These are phyloP conservation scores for Drosophila prosaltans DNA, from an alignment of 1,140 invertebrate species.

Conservation along the genomic window DNA sequence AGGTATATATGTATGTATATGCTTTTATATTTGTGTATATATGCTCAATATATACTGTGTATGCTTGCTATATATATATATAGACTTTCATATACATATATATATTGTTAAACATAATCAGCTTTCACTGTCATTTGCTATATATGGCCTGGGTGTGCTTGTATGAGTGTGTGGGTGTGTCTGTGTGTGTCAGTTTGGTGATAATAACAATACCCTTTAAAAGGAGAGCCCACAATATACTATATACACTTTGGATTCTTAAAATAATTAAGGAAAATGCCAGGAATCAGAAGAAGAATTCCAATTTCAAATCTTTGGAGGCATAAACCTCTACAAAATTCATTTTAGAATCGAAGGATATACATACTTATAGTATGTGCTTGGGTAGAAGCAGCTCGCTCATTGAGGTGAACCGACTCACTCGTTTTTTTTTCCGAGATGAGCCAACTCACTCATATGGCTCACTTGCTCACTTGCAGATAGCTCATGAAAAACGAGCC, in stretches of 20 bases:
- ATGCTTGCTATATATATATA: not conserved
- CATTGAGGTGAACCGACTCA: no score
- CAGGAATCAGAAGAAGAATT: no score
- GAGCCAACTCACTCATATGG: no score
- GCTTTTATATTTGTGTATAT: not conserved
- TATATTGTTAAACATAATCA: not conserved
- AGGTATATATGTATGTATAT: not conserved
- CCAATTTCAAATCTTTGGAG: no score
- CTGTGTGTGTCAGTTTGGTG: not conserved
- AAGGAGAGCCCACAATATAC: not conserved
- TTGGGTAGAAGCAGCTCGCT: no score
- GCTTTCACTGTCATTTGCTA: constrained; percentile 13
- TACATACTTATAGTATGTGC: no score
- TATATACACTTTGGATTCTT: constrained; percentile 4
- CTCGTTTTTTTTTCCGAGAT: no score
- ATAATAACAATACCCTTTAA: constrained; percentile 8
- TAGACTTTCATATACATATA: not conserved
- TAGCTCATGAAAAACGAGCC: no score
- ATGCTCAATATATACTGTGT: not conserved
- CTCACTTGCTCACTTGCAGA: no score
- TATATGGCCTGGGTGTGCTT: constrained; percentile 1
- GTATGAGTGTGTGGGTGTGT: not conserved
- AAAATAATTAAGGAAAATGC: no score
- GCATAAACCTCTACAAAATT: no score
- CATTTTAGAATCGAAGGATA: no score